Base-by-base conservation (phyloP, 2,113 vertebrate genomes). In the Myotis lucifugus region DNA sequence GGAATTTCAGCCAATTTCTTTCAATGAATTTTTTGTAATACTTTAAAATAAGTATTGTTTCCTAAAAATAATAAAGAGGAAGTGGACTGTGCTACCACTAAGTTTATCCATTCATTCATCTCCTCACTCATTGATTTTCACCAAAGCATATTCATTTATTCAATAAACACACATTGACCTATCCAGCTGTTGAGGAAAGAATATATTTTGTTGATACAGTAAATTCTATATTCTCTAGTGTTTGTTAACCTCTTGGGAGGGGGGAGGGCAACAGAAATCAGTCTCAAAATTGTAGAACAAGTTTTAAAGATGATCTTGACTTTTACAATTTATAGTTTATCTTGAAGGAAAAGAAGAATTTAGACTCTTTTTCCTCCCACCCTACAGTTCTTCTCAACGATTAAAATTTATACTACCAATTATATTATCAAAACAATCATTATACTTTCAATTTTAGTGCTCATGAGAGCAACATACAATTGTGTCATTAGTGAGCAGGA, bases 31-130 rank as follows among this genome's bases (percentile, higher is more conserved):
- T 54, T 89, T 37, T 78, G 34, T 4, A 48, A 14, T 13, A 42
- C 29, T 67, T 85, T 74, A 74, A 96, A 76, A 78, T 52, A 76
- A 81, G 8, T 27, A 83, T 5, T 59, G 25, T 59, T 92, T 56
- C 59, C 29, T 54, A 67, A 92, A 94, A 77, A 90, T 67, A 91
- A 72, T 37, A 93, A 94, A 61, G 21, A 88, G 17, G 40, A 78
- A 66, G 27, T 85, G 91, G n/a, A 92, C 56, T n/a, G 11, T 56
- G 21, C n/a, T 83, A 56, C 54, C 56, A 87, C 12, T 52, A 59
- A 93, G 32, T 70, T 56, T 78, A 79, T 42, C 32, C 14, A 72
- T 76, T 64, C 46, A 84, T 42, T 87, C 88, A 40, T 50, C 72
- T 4, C 52, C 50, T 73, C 56, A 27, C 59, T 61, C 52, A 87